A percentile compares a stretch with the other conserved stretches of the same genome.
Evolutionary conservation across 1,140 invertebrate genomes (phyloP).

Genomic region (Spodoptera frugiperda): DNA sequence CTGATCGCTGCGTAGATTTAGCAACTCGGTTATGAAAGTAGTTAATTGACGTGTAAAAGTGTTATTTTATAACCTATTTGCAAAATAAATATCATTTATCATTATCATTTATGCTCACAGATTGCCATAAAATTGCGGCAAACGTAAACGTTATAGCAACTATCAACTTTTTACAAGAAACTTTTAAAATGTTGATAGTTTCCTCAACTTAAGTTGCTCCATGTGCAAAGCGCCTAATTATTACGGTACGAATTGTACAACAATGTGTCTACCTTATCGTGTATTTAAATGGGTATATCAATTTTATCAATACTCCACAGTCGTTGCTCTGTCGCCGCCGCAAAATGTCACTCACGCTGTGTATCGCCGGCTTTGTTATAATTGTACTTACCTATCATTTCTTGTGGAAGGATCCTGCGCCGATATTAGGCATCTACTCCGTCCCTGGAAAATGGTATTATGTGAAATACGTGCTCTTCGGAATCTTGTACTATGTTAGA

Average conservation of each 20-base stretch:
- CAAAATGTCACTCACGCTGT: constrained; percentile 37
- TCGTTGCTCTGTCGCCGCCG: neutral
- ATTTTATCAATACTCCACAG: constrained; percentile 9
- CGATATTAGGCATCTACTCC: constrained; percentile 87
- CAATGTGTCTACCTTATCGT: constrained; percentile 14
- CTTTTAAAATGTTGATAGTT: too few species aligned
- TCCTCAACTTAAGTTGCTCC: too few species aligned
- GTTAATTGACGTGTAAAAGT: too few species aligned
- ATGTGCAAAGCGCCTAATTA: neutral
- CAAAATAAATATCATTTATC: too few species aligned
- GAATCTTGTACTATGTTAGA: constrained; percentile 86
- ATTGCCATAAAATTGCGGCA: too few species aligned
- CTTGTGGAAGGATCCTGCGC: constrained; percentile 75
- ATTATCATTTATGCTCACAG: too few species aligned
- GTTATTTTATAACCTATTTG: too few species aligned
- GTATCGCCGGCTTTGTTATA: constrained; percentile 36
- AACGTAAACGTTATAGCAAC: too few species aligned
- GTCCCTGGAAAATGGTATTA: constrained; percentile 88
- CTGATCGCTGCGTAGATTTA: too few species aligned
- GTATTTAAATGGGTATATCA: constrained; percentile 22
- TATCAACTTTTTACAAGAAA: too few species aligned
- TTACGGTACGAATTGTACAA: neutral
- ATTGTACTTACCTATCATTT: constrained; percentile 59
- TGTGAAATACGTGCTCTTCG: constrained; percentile 87
- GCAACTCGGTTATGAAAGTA: too few species aligned